These are phyloP conservation scores for Micronycteris hirsuta DNA, from an alignment of 2,113 vertebrate species.

Conservation along the genomic window DNA sequence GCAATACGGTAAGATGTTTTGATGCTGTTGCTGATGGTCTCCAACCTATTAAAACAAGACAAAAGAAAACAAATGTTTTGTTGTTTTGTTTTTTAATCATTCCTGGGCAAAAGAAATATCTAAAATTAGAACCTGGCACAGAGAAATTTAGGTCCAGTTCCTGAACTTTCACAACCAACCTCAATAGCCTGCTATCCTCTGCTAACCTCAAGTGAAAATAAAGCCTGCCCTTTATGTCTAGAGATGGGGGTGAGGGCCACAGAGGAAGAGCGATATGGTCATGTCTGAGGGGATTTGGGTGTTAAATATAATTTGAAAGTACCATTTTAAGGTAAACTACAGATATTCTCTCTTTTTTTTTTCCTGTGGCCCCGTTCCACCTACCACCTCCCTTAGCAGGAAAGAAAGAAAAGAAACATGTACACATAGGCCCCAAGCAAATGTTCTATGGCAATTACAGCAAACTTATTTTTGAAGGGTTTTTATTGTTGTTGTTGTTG, in stretches of 20 bases:
- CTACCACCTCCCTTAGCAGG: neutral
- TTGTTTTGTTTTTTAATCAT: neutral
- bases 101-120: neutral
- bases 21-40: constrained; percentile 80
- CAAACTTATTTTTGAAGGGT: neutral
- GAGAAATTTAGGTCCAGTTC: constrained; percentile 32
- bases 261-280: neutral
- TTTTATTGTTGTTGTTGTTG: neutral
- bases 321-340: neutral
- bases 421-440: neutral
- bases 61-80: too few species aligned
- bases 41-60: constrained; percentile 77
- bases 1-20: constrained; percentile 77
- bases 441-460: neutral
- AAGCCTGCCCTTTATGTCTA: neutral
- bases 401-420: neutral
- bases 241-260: too few species aligned
- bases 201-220: constrained; percentile 29
- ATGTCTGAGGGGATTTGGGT: neutral
- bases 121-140: constrained; percentile 42
- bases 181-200: neutral
- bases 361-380: neutral
- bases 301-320: neutral
- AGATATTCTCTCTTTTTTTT: neutral
- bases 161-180: constrained; percentile 17